Base-by-base conservation (phyloP, 1,140 invertebrate species). In the Drosophila ogumai region DNA sequence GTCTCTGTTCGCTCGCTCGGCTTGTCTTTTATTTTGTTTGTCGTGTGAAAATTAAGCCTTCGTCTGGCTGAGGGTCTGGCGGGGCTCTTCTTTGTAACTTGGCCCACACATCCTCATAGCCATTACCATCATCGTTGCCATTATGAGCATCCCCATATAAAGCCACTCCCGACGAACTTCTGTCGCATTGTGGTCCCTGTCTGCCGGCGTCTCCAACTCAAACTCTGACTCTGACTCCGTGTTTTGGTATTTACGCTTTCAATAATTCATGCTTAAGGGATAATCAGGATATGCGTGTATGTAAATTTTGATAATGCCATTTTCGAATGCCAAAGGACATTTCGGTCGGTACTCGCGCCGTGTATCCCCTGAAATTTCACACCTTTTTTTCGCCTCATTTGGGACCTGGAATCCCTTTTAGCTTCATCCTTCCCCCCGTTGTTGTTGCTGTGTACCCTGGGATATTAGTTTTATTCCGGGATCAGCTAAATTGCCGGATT, bases 231-330 rank as follows among this genome's bases (percentile, higher is more conserved):
- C 19, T 54, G 28, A 46, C 36, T 55, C 8, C 78, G 43, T 79
- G 84, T 61, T 77, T 82, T 65, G 85, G 85, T 85, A 88, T 90
- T 88, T 88, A 90, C 81, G 85, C 81, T 88, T 90, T 90, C 85
- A 88, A 88, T 88, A 90, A 88, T 88, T 88, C 85, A 88, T 85
- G 85, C 85, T 88, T 88, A 88, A 90, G 74, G 85, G 85, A 88
- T 88, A 88, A 88, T 88, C 85, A 85, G 85, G 77, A 90, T 88
- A 90, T 88, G 81, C 77, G 79, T 81, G 85, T 81, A 90, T 90
- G 85, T 88, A 85, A 81, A 88, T 88, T 88, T 88, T 90, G 81
- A 90, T 88, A 88, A 90, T 88, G 85, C 85, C 69, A 88, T 88
- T 88, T 88, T 69, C 59, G 55, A 75, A 75, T 63, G 75, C 65